Base-by-base conservation (phyloP, 2,888 invertebrate species). In the Notocelia uddmanniana region DNA sequence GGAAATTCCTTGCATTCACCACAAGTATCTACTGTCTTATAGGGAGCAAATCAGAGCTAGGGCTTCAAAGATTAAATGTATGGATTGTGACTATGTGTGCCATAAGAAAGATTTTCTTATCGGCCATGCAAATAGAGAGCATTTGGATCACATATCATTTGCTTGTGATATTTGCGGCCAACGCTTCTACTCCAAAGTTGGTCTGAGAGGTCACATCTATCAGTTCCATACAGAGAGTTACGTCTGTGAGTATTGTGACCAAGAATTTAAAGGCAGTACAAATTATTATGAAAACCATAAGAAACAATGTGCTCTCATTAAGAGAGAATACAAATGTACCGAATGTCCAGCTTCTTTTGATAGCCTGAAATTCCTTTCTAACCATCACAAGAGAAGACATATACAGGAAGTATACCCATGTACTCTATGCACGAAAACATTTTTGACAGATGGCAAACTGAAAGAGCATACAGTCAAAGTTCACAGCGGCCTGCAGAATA, bases 71-170 rank as follows among this genome's bases (percentile, higher is more conserved):
- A 79, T 87, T 3, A 80, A 80, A 72, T 89, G 89, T 66, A 67
- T 82, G 2, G 86, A 87, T 75, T 89, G 89, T 68, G 85, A 88
- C 64, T 89, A 85, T 73, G 79, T 80, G 0, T 87, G 85, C 18
- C 80, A 82, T 11, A 80, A 85, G 21, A 88, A 87, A 54, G 85
- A 86, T 59, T 82, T 85, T 54, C 74, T 89, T 6, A 81, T 89
- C 0, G 79, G 81, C 0, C 89, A 89, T 73, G 84, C 80, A 0
- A 89, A 89, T 57, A 77, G 87, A 19, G 87, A 86, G 68, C 89
- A 89, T 78, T 82, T 89, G 52, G 81, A 87, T 18, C 82, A 87
- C 68, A 86, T 86, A 68, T 88, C 89, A 0, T 88, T 85, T 63
- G 83, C 83, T 2, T 89, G 89, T 68, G 79, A 80, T 0, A 80